Conservation (phyloP, 1,140 invertebrate genomes). For the Drosophila repleta region DNA sequence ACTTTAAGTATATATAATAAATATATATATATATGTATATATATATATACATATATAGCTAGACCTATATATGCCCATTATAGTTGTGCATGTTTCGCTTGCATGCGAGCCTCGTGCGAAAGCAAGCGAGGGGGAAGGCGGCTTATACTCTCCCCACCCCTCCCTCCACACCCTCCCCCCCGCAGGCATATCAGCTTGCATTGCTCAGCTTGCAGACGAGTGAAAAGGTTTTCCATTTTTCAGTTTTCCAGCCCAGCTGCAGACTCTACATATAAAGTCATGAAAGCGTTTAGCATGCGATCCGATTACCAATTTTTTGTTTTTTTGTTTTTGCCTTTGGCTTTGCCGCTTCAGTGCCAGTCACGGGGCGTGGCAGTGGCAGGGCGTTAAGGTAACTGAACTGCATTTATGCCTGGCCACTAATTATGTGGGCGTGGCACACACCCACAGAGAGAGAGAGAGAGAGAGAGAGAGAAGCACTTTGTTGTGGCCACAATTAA, state of each 20-base stretch:
- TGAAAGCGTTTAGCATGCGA: constrained; percentile 70
- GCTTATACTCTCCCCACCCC: background rate
- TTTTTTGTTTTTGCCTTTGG: background rate
- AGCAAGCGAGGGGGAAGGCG: background rate
- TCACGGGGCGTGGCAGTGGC: background rate
- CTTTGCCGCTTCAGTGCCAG: constrained; percentile 60
- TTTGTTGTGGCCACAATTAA: constrained; percentile 13
- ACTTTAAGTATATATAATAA: background rate
- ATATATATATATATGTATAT: background rate
- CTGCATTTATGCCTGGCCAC: constrained; percentile 49
- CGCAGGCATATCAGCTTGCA: constrained; percentile 66
- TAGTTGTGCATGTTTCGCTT: constrained; percentile 41
- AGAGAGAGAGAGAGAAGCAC: background rate
- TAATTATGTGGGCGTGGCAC: constrained; percentile 56
- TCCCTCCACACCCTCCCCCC: too few relatives aligned
- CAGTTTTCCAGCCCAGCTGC: constrained; percentile 18
- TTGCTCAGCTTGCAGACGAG: constrained; percentile 25
- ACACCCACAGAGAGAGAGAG: background rate
- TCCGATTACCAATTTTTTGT: constrained; percentile 66
- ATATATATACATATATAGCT: constrained; percentile 5
- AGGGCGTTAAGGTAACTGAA: constrained; percentile 66
- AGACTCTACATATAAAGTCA: constrained; percentile 7
- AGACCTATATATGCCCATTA: background rate
- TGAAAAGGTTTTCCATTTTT: constrained; percentile 42
- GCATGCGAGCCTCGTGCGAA: constrained; percentile 55